Percentiles rank a stretch among this genome's conserved stretches.
phyloP scores from a whole-genome alignment of 35 echinoderm and acorn worm genomes.

The Ophiothrix spiculata region DNA sequence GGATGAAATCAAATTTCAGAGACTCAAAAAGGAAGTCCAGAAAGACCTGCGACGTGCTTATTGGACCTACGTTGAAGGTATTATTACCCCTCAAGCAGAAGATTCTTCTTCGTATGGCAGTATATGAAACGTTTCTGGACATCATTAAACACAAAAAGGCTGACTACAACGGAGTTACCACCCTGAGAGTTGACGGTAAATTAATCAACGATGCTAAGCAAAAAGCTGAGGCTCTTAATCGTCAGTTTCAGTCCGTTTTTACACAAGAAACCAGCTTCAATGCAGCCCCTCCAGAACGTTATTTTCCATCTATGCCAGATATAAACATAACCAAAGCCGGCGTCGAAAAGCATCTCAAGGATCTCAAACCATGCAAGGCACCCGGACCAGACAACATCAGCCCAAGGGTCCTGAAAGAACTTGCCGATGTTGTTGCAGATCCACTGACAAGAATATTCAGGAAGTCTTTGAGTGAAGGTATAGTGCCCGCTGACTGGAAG shows the following conservation, averaged over 20 bases:
- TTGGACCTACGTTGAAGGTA: slow-evolving; percentile 26
- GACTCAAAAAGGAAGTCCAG: slow-evolving; percentile 37
- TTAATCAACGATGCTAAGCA: slow-evolving; percentile 16
- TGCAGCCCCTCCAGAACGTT: neutral
- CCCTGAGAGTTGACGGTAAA: slow-evolving; percentile 27
- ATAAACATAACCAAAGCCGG: slow-evolving; percentile 15
- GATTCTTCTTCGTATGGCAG: slow-evolving; percentile 13
- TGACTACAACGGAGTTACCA: slow-evolving; percentile 16
- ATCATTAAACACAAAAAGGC: slow-evolving; percentile 42
- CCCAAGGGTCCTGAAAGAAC: slow-evolving; percentile 36
- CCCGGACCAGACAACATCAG: slow-evolving; percentile 46
- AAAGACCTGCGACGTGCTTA: slow-evolving; percentile 40
- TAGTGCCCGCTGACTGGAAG: slow-evolving; percentile 25
- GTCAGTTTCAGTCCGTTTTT: slow-evolving; percentile 38
- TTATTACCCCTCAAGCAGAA: neutral
- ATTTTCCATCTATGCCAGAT: neutral
- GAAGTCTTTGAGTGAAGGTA: slow-evolving; percentile 26
- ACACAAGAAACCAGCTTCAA: slow-evolving; percentile 18
- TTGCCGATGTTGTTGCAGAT: slow-evolving; percentile 30
- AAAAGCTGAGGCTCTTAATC: slow-evolving; percentile 21
- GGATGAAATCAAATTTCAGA: slow-evolving; percentile 8
- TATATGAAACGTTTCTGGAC: slow-evolving; percentile 56
- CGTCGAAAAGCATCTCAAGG: slow-evolving; percentile 32
- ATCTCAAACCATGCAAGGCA: slow-evolving; percentile 38
- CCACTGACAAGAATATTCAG: slow-evolving; percentile 35